Base-by-base conservation (phyloP, 2,113 vertebrate genomes). In the Chaetodon trifascialis region DNA sequence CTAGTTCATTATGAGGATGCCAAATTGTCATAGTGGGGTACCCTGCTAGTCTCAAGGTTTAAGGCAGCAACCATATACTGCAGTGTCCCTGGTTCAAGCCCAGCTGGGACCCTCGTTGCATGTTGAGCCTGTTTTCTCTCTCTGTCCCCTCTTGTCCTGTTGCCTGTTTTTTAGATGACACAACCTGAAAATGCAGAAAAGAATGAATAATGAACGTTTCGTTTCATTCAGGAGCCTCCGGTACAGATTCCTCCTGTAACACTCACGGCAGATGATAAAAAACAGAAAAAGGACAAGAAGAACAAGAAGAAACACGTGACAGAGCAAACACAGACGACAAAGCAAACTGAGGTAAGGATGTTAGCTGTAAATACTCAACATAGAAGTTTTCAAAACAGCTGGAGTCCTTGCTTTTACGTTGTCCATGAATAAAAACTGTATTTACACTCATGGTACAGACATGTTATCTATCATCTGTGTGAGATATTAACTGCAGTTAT, bases 261-360 rank as follows among this genome's bases (percentile, higher is more conserved):
- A 11, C 42, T 81, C 4, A 42, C 69, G 40, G 6, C 30, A 55
- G 70, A 38, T 52, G 63, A 66, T 72, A 51, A 67, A 84, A 86
- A 76, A 72, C 56, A 56, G 38, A 87, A 81, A 73, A 91, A 88
- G 44, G 46, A 69, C 3, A 91, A 85, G 75, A 90, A 88, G 38
- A 23, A 8, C 19, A 89, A 84, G 73, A 91, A 90, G 81, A 82
- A 66, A 40, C 16, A 23, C 44, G 19, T 16, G 59, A 63, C 38
- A 38, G 67, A 76, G 30, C 34, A 79, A 55, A 56, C 49, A n/a
- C 40, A 54, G 8, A 78, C 52, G 69, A 73, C 73, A 10, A 69
- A 68, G 36, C 17, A 73, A 74, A 17, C 42, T 0, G 59, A 94
- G 91, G 94, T 94, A 85, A 86, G 86, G 16, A 21, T 0, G n/a